Base-by-base conservation (phyloP, 2,113 vertebrate species). In the Hemibagrus wyckioides region DNA sequence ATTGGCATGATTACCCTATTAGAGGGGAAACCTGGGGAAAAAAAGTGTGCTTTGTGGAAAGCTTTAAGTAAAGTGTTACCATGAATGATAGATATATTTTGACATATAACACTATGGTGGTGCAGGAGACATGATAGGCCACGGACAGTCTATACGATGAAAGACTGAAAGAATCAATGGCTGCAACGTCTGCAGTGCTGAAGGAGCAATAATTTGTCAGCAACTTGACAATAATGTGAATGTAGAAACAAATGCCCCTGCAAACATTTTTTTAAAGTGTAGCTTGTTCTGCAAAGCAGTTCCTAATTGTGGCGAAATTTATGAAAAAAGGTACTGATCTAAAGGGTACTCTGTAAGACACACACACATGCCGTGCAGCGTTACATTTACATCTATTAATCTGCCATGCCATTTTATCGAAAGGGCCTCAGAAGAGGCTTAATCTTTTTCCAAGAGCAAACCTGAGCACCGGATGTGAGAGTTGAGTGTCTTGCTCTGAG, bases 141-240 rank as follows among this genome's bases (percentile, higher is more conserved):
- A 52, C 19, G n/a, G 76, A 54, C 76, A 54, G n/a, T 8, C 1
- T 21, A 19, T 52, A 17, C 54, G 76, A 48, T 54, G 19, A n/a
- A 54, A 19, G 7, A 33, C 48, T 52, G 48, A 73, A 28, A 76
- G 10, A 54, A 65, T 82, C 57, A 82, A 50, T n/a, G 52, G 6
- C 19, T 33, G 28, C 65, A 73, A 73, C 9, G 41, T 65, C 84
- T 25, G 65, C 75, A 61, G 30, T 65, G 69, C 54, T 86, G 54
- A 85, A 39, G 52, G 80, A 85, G 84, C 75, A 86, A 86, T 90
- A 80, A 76, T 86, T 86, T 84, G 44, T 80, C 41, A 63, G 19
- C 39, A 44, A 81, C 88, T 88, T 86, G 10, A 13, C 17, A 65
- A 28, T 8, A 30, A 65, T 48, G 14, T 50, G 48, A 83, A 65